Evolutionary conservation across 2,888 invertebrate genomes (phyloP), one percentile per base, ranked within the genome.

Genomic region (Polyploca ridens): DNA sequence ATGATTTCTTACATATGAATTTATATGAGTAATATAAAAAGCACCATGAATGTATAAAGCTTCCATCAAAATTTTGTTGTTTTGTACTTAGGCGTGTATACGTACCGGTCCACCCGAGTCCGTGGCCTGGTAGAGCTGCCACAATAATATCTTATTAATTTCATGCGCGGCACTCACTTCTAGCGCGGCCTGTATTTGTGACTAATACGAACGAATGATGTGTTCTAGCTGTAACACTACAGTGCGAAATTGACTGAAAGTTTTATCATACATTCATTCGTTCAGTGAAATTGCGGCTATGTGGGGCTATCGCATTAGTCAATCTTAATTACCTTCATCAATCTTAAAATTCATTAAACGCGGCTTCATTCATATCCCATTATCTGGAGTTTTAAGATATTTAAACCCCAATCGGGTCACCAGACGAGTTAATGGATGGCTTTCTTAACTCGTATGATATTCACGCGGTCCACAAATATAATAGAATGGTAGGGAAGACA

Each of bases 51-150:
- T 73, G 71, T 75, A 70, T 66, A 79, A 84, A 83, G 82, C 84
- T 71, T 69, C 69, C 72, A 76, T 66, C 69, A 70, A 71, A 68
- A 61, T 69, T 41, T 61, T 41, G 41, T 35, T 6, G 61, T 61
- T 16, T 66, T 70, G 69, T 71, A 72, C 74, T 68, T 79, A 41
- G 44, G 76, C 81, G 73, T 82, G 78, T 75, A 81, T 91, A 92
- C 92, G 83, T 93, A 94, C 94, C 93, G 93, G 78, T 86, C 85
- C 88, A 84, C 88, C 87, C 69, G 87, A 81, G 82, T 93, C 94
- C 93, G 94, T 94, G 86, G 93, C 91, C 87, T 92, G 94, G 94
- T 93, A 94, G 79, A 93, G 91, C 94, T 94, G 93, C 89, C 93
- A 91, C 89, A 94, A 93, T 82, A 93, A 93, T 83, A 81, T 82